Evolutionary conservation across 1,140 invertebrate genomes (phyloP).

Genomic region (Cherax destructor): DNA sequence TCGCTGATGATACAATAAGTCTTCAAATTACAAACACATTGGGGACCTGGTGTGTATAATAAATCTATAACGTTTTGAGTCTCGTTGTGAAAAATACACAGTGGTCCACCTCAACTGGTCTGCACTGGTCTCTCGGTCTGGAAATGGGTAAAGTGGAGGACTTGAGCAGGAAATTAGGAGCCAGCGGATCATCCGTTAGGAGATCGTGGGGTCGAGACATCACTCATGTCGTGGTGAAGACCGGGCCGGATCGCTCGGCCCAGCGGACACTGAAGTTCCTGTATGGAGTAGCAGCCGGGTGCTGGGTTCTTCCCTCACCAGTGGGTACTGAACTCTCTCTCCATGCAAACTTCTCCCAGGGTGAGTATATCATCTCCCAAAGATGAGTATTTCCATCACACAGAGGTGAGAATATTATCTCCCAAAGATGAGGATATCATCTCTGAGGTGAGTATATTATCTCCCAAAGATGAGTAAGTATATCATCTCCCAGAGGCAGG

Average conservation of each 20-base stretch:
- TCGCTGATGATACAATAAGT: too few species aligned
- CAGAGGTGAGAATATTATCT: too few species aligned
- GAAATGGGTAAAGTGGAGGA: conserved; percentile 36
- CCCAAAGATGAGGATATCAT: too few species aligned
- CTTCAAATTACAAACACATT: too few species aligned
- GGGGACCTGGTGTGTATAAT: too few species aligned
- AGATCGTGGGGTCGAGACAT: background rate
- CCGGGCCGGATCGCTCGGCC: background rate
- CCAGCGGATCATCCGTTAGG: background rate
- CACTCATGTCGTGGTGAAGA: conserved; percentile 52
- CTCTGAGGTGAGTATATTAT: conserved; percentile 23
- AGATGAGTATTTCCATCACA: too few species aligned
- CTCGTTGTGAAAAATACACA: too few species aligned
- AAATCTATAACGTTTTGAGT: too few species aligned
- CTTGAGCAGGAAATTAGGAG: background rate
- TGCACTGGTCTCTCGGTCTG: conserved; percentile 21
- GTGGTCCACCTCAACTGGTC: conserved; percentile 4
- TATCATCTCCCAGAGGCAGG: too few species aligned
- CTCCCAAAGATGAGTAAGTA: too few species aligned
- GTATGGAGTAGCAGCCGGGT: conserved; percentile 40
- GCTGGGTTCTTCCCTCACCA: conserved; percentile 34
- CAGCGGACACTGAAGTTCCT: conserved; percentile 52
- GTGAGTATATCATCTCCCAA: background rate
- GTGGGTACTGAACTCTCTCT: conserved; percentile 47
- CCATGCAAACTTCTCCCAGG: conserved; percentile 25